Evolutionary conservation across 30 jellyfish, hydroid and myxozoan genomes (phyloP).

Genomic region (Aurelia aurita complex sp. Pacific): DNA sequence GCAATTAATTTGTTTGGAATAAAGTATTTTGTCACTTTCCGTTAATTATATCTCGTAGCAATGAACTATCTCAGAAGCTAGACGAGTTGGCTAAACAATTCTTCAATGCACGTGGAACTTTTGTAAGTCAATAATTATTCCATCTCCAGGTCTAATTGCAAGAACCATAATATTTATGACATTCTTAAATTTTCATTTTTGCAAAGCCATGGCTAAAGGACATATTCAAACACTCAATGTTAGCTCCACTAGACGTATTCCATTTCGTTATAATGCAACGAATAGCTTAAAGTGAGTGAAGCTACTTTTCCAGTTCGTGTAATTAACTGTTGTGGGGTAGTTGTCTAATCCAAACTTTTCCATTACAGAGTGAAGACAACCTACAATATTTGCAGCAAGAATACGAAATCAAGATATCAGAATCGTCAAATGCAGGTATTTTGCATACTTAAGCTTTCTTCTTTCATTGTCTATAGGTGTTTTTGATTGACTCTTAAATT

Average conservation of each 20-base stretch:
- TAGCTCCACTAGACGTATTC: too few species aligned
- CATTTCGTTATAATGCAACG: too few species aligned
- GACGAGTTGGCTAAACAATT: slow-evolving; percentile 42
- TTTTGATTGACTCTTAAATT: background rate
- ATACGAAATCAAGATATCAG: slow-evolving; percentile 6
- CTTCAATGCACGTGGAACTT: slow-evolving; percentile 37
- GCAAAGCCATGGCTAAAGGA: too few species aligned
- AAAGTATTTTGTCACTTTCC: too few species aligned
- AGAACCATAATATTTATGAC: too few species aligned
- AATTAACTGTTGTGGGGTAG: background rate
- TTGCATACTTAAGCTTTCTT: background rate
- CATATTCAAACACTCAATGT: too few species aligned
- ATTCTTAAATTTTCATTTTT: too few species aligned
- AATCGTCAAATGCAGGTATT: slow-evolving; percentile 16
- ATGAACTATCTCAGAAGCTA: slow-evolving; percentile 21
- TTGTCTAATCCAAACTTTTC: background rate
- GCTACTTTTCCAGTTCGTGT: too few species aligned
- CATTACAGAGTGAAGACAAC: background rate
- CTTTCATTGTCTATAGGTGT: background rate
- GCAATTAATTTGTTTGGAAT: too few species aligned
- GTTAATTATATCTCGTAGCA: slow-evolving; percentile 8
- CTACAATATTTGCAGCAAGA: slow-evolving; percentile 13
- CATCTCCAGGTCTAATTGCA: too few species aligned
- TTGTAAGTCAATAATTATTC: slow-evolving; percentile 26
- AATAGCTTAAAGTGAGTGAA: too few species aligned